Evolutionary conservation across 37 sponge, comb jelly and placozoan species (phyloP).

Genomic region (Chondrilla cf. caribensis): DNA sequence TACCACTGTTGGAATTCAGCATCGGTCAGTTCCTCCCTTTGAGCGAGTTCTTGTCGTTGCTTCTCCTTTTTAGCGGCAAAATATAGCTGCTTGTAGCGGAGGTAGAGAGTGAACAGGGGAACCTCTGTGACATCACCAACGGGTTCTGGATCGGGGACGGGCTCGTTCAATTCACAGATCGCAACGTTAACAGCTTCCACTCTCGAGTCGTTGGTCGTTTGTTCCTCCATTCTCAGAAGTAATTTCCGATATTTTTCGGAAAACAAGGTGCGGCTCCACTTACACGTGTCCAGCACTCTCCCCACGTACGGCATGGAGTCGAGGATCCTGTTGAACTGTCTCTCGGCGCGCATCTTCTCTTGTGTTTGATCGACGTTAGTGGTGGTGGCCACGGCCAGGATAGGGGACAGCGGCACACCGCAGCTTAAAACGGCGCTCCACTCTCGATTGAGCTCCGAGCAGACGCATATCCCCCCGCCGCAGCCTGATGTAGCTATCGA

Average conservation of each 20-base stretch:
- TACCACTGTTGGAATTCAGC: constrained; percentile 29
- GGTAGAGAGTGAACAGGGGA: constrained; percentile 31
- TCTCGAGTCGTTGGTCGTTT: not conserved
- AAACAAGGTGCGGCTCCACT: not conserved
- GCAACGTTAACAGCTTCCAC: not conserved
- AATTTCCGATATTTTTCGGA: not conserved
- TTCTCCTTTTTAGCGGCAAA: constrained; percentile 1
- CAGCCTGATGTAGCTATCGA: not conserved
- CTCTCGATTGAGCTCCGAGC: not conserved
- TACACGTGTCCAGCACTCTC: not conserved
- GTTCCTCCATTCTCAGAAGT: not conserved
- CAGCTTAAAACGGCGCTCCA: not conserved
- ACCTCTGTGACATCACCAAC: not conserved
- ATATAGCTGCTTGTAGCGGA: constrained; percentile 37
- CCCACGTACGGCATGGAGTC: constrained; percentile 13
- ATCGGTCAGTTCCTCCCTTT: not conserved
- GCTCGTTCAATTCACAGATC: constrained; percentile 1
- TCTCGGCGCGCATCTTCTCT: not conserved
- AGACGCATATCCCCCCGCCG: not conserved
- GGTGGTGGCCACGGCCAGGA: not conserved
- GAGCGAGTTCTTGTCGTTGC: not conserved
- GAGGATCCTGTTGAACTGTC: not conserved
- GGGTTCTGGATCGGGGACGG: constrained; percentile 8
- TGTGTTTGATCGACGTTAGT: not conserved
- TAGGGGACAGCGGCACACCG: not conserved